Base-by-base conservation (phyloP, 1,140 invertebrate genomes). In the Trichomalopsis sarcophagae region DNA sequence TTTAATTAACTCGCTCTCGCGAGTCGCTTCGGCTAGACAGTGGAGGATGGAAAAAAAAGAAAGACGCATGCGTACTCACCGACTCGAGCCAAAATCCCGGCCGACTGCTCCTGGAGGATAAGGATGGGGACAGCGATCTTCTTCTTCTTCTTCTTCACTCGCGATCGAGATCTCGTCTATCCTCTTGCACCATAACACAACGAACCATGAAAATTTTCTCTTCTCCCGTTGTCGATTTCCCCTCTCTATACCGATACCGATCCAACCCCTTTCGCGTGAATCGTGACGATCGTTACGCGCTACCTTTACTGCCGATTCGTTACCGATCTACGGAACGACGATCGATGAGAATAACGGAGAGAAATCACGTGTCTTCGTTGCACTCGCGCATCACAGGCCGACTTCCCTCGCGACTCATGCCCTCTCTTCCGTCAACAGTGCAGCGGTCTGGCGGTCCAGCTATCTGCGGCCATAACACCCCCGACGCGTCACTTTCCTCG, bases 371-470 rank as follows among this genome's bases (percentile, higher is more conserved):
- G 9, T 79, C 21, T 33, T 78, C 27, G 62, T 50, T 78, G 30
- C 75, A 77, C 82, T 77, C 75, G 33, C 82, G 47, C 62, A 75
- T 82, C 73, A 82, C 17, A 55, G 13, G 50, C 9, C 50, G 50
- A 21, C 50, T 17, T 62, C 55, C 21, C 55, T 62, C 21, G 17
- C 55, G 17, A 7, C 6, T 62, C 55, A 21, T n/a, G 4, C 55
- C 17, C 55, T n/a, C 55, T n/a, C 21, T 9, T 55, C 50, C 50
- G 13, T 55, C 50, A 55, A 17, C 50, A 55, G 50, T 55, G 50
- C 50, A 55, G 50, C 17, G 17, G 5, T 55, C 33, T 36, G 33
- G 33, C 4, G 13, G 50, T 55, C 17, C 50, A 55, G 50, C 50
- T 55, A 17, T 55, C 13, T 17, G 50, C 50, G 17, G 50, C 50